Evolutionary conservation across 2,113 vertebrate genomes (phyloP).

Genomic region (Gnathochromis pfefferi): DNA sequence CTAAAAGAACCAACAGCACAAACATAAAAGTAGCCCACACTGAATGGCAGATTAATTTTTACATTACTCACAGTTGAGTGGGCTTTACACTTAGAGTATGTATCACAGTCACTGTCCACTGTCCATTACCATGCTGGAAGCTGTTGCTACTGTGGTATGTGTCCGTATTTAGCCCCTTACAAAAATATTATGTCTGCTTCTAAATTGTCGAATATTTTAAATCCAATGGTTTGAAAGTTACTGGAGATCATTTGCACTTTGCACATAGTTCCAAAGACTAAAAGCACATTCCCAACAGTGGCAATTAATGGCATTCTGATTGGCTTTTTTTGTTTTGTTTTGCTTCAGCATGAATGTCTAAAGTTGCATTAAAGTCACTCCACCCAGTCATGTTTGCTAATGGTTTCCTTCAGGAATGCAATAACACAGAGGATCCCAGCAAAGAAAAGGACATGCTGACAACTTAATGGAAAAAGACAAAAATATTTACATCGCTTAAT

Average conservation of each 20-base stretch:
- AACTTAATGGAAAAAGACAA: neutral
- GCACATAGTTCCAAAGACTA: neutral
- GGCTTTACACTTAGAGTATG: neutral
- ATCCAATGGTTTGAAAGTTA: neutral
- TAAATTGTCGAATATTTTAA: neutral
- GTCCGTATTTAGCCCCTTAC: neutral
- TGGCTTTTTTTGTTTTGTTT: neutral
- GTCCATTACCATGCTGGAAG: neutral
- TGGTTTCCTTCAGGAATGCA: neutral
- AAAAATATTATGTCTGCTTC: neutral
- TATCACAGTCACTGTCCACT: neutral
- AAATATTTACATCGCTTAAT: neutral
- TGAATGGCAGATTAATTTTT: neutral
- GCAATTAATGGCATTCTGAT: neutral
- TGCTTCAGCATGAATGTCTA: neutral
- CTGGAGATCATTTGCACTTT: neutral
- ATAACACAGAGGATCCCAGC: neutral
- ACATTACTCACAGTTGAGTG: neutral
- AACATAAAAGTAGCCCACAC: neutral
- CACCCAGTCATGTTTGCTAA: neutral
- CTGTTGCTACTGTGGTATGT: neutral
- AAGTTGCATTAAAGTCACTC: neutral
- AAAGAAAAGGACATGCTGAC: neutral
- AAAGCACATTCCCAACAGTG: neutral
- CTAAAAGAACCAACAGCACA: neutral